Conservation (phyloP, 2,888 invertebrate species). For the Holacanthella duospinosa region DNA sequence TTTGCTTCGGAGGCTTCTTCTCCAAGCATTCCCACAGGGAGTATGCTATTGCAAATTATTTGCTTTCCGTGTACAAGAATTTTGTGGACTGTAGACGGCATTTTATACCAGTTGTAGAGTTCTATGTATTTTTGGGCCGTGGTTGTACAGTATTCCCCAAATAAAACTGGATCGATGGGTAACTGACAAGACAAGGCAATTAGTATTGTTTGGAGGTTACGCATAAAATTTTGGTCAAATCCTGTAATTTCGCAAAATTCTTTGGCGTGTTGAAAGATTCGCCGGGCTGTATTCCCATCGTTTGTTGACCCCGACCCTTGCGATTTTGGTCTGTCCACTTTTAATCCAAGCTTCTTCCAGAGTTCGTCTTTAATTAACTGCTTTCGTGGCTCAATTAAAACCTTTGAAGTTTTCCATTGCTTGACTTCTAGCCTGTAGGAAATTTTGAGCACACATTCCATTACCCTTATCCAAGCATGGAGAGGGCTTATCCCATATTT, state of each 20-base stretch:
- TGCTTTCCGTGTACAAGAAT: slow-evolving; percentile 16
- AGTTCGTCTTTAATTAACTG: slow-evolving; percentile 2
- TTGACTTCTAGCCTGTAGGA: slow-evolving; percentile 8
- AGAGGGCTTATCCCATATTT: slow-evolving; percentile 1
- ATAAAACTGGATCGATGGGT: slow-evolving; percentile 12
- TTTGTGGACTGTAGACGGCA: slow-evolving; percentile 18
- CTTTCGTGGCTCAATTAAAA: background rate
- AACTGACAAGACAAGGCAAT: slow-evolving; percentile 9
- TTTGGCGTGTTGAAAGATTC: slow-evolving; percentile 4
- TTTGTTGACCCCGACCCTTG: slow-evolving; percentile 17
- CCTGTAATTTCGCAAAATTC: slow-evolving; percentile 12
- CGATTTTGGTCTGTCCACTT: slow-evolving; percentile 12
- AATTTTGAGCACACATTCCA: slow-evolving; percentile 8
- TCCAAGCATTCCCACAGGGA: slow-evolving; percentile 16
- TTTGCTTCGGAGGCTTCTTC: slow-evolving; percentile 15
- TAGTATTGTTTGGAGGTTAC: slow-evolving; percentile 7
- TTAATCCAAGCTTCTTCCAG: background rate
- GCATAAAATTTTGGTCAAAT: slow-evolving; percentile 10
- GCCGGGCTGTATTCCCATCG: slow-evolving; percentile 21
- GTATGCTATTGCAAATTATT: slow-evolving; percentile 1
- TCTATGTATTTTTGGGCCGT: slow-evolving; percentile 6
- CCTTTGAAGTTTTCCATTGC: background rate
- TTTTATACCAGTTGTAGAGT: slow-evolving; percentile 12
- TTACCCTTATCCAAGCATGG: slow-evolving; percentile 8
- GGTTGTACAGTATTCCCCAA: slow-evolving; percentile 6